Evolutionary conservation across 53 echinoderm and acorn worm genomes (phyloP), one percentile per base, ranked within the genome.

Genomic region (Zoroaster sp.): DNA sequence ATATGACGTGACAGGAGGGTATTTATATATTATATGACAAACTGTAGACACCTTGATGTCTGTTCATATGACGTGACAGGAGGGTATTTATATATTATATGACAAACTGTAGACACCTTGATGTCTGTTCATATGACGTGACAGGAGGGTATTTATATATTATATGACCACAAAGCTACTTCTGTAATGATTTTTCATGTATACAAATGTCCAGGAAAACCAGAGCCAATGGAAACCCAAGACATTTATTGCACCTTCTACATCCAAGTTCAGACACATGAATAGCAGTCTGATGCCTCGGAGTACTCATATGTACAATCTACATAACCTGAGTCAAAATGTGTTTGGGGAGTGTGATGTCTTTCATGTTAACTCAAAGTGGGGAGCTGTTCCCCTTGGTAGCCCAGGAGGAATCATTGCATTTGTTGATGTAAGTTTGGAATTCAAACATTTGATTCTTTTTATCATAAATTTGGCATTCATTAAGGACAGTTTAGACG

Each of bases 181-280:
- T n/a, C n/a, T n/a, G n/a, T n/a, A n/a, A n/a, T n/a, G n/a, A n/a
- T 79, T 79, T 79, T 3, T 9, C 53, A 1, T 79, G 30, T 18
- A 15, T 3, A 53, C 18, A 15, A 35, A n/a, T 23, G 31, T 69
- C 18, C 40, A 87, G 75, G 75, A 75, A 10, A 35, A n/a, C 18
- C 0, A 21, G 40, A 45, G 69, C 21, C 46, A 37, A 75, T 21
- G 69, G 17, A 85, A 74, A 20, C 36, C 75, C 33, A 95, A 95
- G 93, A 91, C 83, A 66, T 93, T 95, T 73, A 71, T 75, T 5
- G 87, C 80, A 42, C 87, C 80, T 3, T 81, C 93, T 39, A 91
- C 94, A 13, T 99, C 99, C 43, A 99, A 99, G 87, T 99, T 91
- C 85, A 93, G 96, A 18, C 99, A 99, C 66, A 91, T 94, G 72